Evolutionary conservation across 2,888 invertebrate species (phyloP).

Genomic region (Drosophila kanekoi): DNA sequence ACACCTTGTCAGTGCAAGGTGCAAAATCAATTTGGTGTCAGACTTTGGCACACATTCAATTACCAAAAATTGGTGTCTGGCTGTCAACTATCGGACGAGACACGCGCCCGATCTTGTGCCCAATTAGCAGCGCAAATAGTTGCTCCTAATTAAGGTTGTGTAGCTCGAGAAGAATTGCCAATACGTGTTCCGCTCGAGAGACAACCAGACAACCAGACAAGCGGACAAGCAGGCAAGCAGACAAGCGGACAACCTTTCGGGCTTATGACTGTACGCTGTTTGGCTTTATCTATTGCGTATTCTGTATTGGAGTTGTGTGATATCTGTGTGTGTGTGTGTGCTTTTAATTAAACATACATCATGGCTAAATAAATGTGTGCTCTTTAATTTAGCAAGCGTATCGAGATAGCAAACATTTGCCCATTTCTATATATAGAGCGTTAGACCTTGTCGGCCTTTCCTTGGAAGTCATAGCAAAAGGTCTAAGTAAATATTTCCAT

Average conservation of each 20-base stretch:
- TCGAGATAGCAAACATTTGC: constrained; percentile 61
- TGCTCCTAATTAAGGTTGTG: constrained; percentile 63
- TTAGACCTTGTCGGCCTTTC: constrained; percentile 46
- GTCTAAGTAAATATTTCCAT: constrained; percentile 37
- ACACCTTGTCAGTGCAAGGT: constrained; percentile 36
- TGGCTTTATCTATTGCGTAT: constrained; percentile 47
- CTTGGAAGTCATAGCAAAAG: constrained; percentile 58
- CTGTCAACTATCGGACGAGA: neutral
- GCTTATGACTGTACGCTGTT: constrained; percentile 12
- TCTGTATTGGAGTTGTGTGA: constrained; percentile 18
- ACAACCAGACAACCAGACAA: neutral
- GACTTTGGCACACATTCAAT: constrained; percentile 33
- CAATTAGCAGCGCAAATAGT: constrained; percentile 54
- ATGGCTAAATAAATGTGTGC: constrained; percentile 52
- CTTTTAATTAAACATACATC: constrained; percentile 75
- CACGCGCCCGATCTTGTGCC: constrained; percentile 14
- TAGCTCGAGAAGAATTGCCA: constrained; percentile 54
- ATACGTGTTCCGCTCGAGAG: constrained; percentile 27
- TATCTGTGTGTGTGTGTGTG: constrained; percentile 31
- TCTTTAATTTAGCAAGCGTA: constrained; percentile 57
- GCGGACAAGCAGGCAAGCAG: neutral
- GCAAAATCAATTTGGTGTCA: constrained; percentile 27
- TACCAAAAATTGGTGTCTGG: constrained; percentile 24
- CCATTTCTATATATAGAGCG: constrained; percentile 58
- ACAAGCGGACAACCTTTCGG: neutral